Conservation (phyloP, 1,140 invertebrate species). For the Thaumetopoea pityocampa region DNA sequence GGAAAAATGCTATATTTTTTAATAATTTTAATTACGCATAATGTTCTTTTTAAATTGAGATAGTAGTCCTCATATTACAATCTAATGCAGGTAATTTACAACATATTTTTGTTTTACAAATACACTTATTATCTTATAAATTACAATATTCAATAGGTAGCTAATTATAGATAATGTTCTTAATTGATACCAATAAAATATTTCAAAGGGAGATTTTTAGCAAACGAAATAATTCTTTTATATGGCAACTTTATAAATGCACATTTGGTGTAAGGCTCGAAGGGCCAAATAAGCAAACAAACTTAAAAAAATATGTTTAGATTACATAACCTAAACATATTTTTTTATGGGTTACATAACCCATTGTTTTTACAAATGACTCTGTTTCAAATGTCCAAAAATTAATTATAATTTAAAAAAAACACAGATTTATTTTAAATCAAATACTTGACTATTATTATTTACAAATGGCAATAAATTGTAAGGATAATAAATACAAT, state of each 20-base stretch:
- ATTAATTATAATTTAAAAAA: too few relatives aligned
- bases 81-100: slow-evolving; percentile 32
- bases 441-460: too few relatives aligned
- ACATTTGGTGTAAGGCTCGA: not conserved
- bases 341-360: too few relatives aligned
- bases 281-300: not conserved
- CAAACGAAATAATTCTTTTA: slow-evolving; percentile 5
- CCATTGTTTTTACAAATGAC: too few relatives aligned
- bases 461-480: too few relatives aligned
- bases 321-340: slow-evolving; percentile 1
- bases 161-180: slow-evolving; percentile 14
- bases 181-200: slow-evolving; percentile 9
- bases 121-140: slow-evolving; percentile 14
- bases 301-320: not conserved
- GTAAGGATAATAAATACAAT: too few relatives aligned
- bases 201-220: not conserved
- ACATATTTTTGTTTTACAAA: slow-evolving; percentile 22
- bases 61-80: slow-evolving; percentile 33
- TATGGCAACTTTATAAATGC: slow-evolving; percentile 19
- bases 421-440: too few relatives aligned
- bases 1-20: slow-evolving; percentile 18
- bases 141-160: slow-evolving; percentile 15
- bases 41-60: slow-evolving; percentile 29
- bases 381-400: too few relatives aligned
- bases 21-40: slow-evolving; percentile 33